Base-by-base conservation (phyloP, 2,888 invertebrate genomes). In the Rhamnusium bicolor region DNA sequence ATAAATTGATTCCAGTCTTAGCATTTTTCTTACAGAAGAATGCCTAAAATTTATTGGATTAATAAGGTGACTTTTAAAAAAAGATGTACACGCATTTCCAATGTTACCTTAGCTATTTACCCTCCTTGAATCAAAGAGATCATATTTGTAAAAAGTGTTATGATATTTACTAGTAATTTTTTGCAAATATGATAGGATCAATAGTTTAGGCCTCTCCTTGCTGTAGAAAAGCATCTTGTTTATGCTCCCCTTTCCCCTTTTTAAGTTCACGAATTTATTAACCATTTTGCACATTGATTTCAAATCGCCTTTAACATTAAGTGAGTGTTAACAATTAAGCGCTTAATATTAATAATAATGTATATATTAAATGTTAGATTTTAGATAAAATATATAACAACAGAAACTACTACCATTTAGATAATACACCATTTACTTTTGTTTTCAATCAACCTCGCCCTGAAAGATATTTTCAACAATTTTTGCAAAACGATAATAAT, bases 31-130 rank as follows among this genome's bases (percentile, higher is more conserved):
- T 81, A 79, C 80, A 80, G 83, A 83, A 85, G 78, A 83, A 83
- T 82, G 83, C 83, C 79, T 81, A 80, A 79, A 78, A 78, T 75
- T 81, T 78, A 80, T 79, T 75, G 80, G 77, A 80, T 68, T 79
- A 79, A 82, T 79, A 80, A 83, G 83, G 83, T 83, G 82, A 82
- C 82, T 80, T 81, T 75, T 74, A 76, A 40, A 80, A n/a, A n/a
- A 82, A 75, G 79, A 83, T 75, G 76, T 81, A 84, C 82, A 85
- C 84, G 86, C 88, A 88, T 88, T 88, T 88, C 88, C 88, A 88
- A 88, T 88, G 88, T 88, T 87, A 87, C 88, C 88, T 88, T 88
- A 85, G 85, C 87, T 88, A 87, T 81, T 77, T 73, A 70, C 76
- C 75, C 79, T 69, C 77, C 56, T 73, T 67, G 67, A 73, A 71